These are phyloP conservation scores for Penaeus chinensis DNA, from an alignment of 1,140 invertebrate genomes.

Conservation along the genomic window DNA sequence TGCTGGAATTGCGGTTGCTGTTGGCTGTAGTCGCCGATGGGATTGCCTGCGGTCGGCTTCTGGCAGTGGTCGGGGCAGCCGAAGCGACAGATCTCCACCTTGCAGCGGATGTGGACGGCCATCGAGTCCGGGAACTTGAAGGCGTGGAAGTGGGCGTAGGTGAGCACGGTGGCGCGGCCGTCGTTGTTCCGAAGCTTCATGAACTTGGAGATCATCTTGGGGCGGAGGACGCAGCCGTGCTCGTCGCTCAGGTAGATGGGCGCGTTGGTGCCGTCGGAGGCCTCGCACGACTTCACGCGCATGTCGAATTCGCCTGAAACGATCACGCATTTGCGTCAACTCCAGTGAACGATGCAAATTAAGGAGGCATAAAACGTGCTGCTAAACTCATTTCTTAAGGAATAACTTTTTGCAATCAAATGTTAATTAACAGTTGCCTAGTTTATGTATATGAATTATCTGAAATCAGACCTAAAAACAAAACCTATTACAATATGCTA, in stretches of 20 bases:
- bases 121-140: slow-evolving; percentile 96
- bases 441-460: no score
- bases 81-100: slow-evolving; percentile 89
- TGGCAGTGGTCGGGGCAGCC: slow-evolving; percentile 88
- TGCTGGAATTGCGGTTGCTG: slow-evolving; percentile 1
- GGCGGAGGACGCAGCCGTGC: slow-evolving; percentile 89
- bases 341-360: no score
- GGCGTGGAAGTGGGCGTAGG: slow-evolving; percentile 94
- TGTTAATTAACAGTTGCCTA: no score
- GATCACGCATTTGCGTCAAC: background rate
- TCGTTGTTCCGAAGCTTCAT: slow-evolving; percentile 72
- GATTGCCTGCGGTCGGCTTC: slow-evolving; percentile 69
- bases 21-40: slow-evolving; percentile 54
- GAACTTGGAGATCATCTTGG: slow-evolving; percentile 88
- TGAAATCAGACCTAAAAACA: no score
- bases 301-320: slow-evolving; percentile 91
- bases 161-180: slow-evolving; percentile 89
- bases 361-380: no score
- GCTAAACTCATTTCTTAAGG: no score
- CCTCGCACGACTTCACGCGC: slow-evolving; percentile 93
- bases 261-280: slow-evolving; percentile 86
- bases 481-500: no score
- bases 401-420: no score
- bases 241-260: slow-evolving; percentile 93
- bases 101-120: slow-evolving; percentile 93